Evolutionary conservation across 2,888 invertebrate genomes (phyloP), one percentile per base, ranked within the genome.

Genomic region (Eupithecia insigniata): DNA sequence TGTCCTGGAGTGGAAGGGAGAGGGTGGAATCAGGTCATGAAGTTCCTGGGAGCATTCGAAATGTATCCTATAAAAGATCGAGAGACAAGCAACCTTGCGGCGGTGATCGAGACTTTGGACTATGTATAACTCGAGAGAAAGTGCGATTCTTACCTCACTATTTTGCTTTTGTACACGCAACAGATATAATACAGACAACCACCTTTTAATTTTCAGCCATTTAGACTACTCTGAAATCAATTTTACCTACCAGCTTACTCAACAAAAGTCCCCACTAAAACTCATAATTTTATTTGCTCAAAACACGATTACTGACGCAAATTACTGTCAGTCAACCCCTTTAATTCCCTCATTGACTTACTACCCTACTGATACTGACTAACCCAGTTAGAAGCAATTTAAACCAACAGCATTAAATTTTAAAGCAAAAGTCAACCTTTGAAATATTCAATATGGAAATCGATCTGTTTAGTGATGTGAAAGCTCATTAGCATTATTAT

Each of bases 371-470:
- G 75, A 66, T 65, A 74, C 66, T 69, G 72, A 26, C 12, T 55
- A 51, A 51, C 22, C 51, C 22, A 61, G 61, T 61, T 61, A 32
- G 12, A 7, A n/a, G 32, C 12, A n/a, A 30, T 32, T 34, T 67
- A 69, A 66, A 75, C 69, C 60, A 74, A 76, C 70, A 73, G 12
- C 71, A 75, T 78, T 75, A 73, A 75, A 73, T 76, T 73, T 73
- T 72, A 61, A 78, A 66, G 61, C 28, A 68, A 75, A n/a, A 72
- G 76, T 69, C 76, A 65, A 28, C 55, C 67, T 76, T 75, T 80
- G 67, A 71, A 77, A 80, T 80, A 84, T 82, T 82, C 79, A 82
- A 79, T 64, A 74, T 74, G 65, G 71, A 71, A 78, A 70, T 82
- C 82, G 80, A 83, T 80, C 73, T 70, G 64, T 67, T 22, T 76